Evolutionary conservation across 2,888 invertebrate genomes (phyloP).

Genomic region (Cataglyphis altisquamis): DNA sequence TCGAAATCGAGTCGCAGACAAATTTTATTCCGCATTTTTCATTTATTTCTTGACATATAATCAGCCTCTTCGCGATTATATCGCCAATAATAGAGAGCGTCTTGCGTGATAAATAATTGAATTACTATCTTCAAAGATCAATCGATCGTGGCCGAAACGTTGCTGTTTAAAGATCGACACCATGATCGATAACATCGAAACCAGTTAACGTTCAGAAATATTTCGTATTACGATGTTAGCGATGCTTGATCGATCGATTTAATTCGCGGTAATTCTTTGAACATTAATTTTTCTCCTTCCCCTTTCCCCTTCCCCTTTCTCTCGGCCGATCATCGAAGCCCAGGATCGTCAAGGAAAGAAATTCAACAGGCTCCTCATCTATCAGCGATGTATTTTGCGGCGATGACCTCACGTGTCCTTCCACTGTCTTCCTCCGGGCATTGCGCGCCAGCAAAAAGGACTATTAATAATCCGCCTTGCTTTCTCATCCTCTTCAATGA

Average conservation of each 20-base stretch:
- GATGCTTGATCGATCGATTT: constrained; percentile 49
- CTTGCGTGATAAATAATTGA: neutral
- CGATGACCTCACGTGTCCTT: constrained; percentile 74
- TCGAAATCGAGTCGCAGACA: neutral
- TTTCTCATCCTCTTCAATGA: constrained; percentile 43
- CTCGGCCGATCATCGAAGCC: neutral
- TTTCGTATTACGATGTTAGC: neutral
- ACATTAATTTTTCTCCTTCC: constrained; percentile 19
- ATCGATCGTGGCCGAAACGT: constrained; percentile 5
- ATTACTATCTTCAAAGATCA: neutral
- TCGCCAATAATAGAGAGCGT: neutral
- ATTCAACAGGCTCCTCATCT: constrained; percentile 45
- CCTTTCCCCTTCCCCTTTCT: neutral
- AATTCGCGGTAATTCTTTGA: constrained; percentile 45
- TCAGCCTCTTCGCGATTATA: neutral
- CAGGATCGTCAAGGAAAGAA: constrained; percentile 47
- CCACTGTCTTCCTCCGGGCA: constrained; percentile 59
- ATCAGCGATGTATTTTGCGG: constrained; percentile 54
- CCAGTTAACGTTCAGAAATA: constrained; percentile 3
- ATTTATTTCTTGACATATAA: neutral
- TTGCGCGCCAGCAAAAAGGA: constrained; percentile 37
- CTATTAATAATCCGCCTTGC: constrained; percentile 55
- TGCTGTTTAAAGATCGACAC: constrained; percentile 44
- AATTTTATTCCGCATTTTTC: neutral
- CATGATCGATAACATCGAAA: constrained; percentile 42